These are phyloP conservation scores for Podarcis lilfordi DNA, from an alignment of 2,797 vertebrate genomes.

Conservation along the genomic window DNA sequence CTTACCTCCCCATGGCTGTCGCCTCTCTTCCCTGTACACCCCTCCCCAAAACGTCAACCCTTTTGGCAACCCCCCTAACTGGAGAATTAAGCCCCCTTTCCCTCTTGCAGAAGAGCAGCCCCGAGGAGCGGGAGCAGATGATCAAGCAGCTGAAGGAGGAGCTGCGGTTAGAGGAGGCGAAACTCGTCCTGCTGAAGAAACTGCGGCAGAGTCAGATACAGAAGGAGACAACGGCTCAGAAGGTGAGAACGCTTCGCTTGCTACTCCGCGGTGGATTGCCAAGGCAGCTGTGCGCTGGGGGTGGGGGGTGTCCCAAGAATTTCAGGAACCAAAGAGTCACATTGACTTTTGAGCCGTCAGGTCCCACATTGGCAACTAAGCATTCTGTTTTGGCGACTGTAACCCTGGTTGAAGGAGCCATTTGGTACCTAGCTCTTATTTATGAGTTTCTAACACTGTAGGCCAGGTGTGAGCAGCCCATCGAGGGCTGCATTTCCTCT, in stretches of 20 bases:
- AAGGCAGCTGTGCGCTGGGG: background rate
- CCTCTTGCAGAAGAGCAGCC: conserved; percentile 87
- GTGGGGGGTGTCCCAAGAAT: no score
- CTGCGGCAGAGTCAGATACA: conserved; percentile 98
- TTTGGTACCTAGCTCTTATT: no score
- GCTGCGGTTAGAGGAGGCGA: conserved; percentile 95
- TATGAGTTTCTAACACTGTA: no score
- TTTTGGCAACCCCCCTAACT: background rate
- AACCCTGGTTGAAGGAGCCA: no score
- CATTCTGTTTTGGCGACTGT: no score
- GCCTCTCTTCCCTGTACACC: background rate
- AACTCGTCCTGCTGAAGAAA: conserved; percentile 95
- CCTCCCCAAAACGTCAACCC: background rate
- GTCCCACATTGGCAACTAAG: no score
- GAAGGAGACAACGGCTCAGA: conserved; percentile 90
- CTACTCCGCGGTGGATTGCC: background rate
- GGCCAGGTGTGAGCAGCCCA: no score
- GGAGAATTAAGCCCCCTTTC: background rate
- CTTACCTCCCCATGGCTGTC: no score
- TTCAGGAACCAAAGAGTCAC: no score
- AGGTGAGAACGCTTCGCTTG: conserved; percentile 78
- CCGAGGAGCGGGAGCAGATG: conserved; percentile 89
- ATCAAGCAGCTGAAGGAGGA: conserved; percentile 96
- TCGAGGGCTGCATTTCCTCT: no score
- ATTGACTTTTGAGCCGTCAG: no score